phyloP scores from a whole-genome alignment of 2,113 vertebrate genomes.

The Corythaixoides concolor region DNA sequence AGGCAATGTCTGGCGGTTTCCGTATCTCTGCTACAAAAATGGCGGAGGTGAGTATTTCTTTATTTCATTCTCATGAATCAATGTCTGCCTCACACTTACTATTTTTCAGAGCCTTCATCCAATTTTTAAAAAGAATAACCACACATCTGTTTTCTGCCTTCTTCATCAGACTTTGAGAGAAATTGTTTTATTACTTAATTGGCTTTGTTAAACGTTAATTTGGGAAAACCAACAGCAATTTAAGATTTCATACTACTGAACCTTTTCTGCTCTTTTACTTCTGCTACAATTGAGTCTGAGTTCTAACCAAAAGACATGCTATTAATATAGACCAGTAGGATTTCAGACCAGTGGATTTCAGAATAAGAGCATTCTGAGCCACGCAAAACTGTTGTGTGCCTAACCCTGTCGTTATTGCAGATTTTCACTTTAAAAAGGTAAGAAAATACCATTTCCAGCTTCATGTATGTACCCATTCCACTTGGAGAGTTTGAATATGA shows the following conservation, averaged over 20 bases:
- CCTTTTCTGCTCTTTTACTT: background rate
- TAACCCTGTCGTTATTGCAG: slow-evolving; percentile 1
- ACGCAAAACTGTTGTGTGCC: background rate
- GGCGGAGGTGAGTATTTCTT: slow-evolving; percentile 87
- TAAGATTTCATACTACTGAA: background rate
- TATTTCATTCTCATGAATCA: rapidly evolving
- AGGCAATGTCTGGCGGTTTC: slow-evolving; percentile 98
- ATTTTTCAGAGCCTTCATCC: background rate
- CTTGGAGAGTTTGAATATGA: background rate
- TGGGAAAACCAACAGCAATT: background rate
- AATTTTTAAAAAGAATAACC: background rate
- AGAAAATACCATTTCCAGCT: background rate
- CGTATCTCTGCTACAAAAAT: slow-evolving; percentile 99
- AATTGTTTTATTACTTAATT: background rate
- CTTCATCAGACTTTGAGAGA: background rate
- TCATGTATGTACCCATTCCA: background rate
- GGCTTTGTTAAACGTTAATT: background rate
- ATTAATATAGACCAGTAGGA: background rate
- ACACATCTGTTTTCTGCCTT: background rate
- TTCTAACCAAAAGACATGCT: background rate
- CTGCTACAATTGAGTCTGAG: background rate
- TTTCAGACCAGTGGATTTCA: background rate
- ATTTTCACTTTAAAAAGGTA: background rate
- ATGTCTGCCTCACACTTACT: rapidly evolving
- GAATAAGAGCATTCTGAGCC: background rate